These are phyloP conservation scores for Porites lutea DNA, from an alignment of 64 coral and sea anemone species.

Conservation along the genomic window DNA sequence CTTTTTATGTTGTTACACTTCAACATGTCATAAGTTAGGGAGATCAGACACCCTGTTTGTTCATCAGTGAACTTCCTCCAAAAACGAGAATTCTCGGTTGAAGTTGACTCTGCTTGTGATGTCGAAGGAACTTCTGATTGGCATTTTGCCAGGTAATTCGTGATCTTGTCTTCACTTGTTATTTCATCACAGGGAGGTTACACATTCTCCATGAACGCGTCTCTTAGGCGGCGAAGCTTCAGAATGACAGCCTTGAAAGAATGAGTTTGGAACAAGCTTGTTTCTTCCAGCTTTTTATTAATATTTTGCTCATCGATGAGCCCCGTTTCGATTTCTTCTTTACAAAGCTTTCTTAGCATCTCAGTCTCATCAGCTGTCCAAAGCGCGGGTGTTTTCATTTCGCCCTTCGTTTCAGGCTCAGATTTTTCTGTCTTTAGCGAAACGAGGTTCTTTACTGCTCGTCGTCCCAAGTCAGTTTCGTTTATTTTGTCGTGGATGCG, in stretches of 20 bases:
- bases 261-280: constrained; percentile 18
- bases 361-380: constrained; percentile 51
- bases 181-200: constrained; percentile 6
- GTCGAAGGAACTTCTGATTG: not conserved
- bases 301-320: constrained; percentile 26
- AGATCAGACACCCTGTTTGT: not conserved
- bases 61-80: constrained; percentile 13
- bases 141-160: not conserved
- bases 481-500: constrained; percentile 58
- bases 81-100: not conserved
- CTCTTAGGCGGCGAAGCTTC: constrained; percentile 43
- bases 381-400: not conserved
- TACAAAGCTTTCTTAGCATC: constrained; percentile 31
- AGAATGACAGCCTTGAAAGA: constrained; percentile 51
- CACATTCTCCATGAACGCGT: constrained; percentile 7
- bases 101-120: not conserved
- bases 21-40: not conserved
- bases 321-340: constrained; percentile 44
- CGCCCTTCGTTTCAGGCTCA: not conserved
- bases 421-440: constrained; percentile 15
- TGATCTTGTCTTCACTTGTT: not conserved
- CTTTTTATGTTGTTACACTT: constrained; percentile 1
- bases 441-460: constrained; percentile 65
- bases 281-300: constrained; percentile 33
- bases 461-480: constrained; percentile 61